Conservation (phyloP, 2,797 vertebrate species). For the Neosilurus hyrtlii region DNA sequence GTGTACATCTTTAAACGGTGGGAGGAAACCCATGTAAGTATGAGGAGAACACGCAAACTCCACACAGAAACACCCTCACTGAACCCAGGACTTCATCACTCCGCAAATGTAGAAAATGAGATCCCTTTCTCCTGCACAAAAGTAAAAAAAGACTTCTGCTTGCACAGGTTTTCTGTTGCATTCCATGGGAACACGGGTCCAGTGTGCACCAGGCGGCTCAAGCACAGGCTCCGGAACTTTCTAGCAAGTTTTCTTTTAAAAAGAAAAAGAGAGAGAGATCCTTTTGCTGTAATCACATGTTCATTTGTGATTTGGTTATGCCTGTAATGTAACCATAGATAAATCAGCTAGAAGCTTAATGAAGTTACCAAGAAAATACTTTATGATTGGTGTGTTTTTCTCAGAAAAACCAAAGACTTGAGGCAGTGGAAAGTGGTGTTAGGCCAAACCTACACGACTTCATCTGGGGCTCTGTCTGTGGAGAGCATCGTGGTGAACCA, state of each 20-base stretch:
- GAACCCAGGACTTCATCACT: neutral
- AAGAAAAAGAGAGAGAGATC: neutral
- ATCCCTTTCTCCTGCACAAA: neutral
- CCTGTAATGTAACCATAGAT: neutral
- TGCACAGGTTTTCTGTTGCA: neutral
- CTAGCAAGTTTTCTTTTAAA: neutral
- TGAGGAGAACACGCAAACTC: too few relatives aligned
- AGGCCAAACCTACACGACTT: conserved; percentile 41
- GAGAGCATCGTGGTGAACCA: conserved; percentile 45
- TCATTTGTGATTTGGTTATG: neutral
- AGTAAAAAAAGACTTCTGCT: neutral
- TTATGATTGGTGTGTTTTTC: too few relatives aligned
- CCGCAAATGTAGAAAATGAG: neutral
- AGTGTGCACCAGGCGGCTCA: neutral
- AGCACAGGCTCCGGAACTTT: neutral
- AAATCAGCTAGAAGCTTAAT: neutral
- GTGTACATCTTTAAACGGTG: too few relatives aligned
- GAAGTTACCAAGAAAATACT: too few relatives aligned
- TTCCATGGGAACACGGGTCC: neutral
- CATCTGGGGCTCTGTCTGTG: conserved; percentile 29
- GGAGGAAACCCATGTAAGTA: too few relatives aligned
- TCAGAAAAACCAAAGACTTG: conserved; percentile 42
- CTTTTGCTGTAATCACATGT: neutral
- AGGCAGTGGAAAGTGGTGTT: conserved; percentile 50
- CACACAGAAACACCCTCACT: neutral